Percentiles rank a stretch among this genome's conserved stretches.
phyloP scores from a whole-genome alignment of 2,113 vertebrate genomes.

The Corvus moneduloides region DNA sequence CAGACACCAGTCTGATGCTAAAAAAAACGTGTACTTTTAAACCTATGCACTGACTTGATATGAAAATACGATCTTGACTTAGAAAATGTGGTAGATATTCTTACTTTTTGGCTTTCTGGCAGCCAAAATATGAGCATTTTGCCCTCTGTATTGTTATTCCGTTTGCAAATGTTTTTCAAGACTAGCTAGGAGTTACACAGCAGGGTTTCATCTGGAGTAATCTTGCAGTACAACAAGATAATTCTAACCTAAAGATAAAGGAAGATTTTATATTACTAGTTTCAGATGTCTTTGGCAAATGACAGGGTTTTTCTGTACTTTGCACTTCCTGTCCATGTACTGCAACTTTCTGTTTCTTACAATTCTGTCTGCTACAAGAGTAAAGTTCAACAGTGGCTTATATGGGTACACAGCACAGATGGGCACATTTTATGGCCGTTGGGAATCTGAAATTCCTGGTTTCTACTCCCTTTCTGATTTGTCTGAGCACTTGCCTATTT shows the following conservation, averaged over 20 bases:
- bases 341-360: not conserved
- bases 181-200: not conserved
- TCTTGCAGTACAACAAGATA: not conserved
- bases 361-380: not conserved
- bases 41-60: not conserved
- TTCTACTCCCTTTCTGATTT: not conserved
- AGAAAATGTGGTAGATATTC: not conserved
- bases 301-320: not conserved
- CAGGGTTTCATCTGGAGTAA: not conserved
- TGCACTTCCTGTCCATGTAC: not conserved
- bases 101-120: not conserved
- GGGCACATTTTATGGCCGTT: not conserved
- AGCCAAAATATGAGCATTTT: not conserved
- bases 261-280: not conserved
- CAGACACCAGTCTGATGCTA: not conserved
- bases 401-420: not conserved
- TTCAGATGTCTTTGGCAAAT: not conserved
- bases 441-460: not conserved
- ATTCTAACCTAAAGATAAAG: not conserved
- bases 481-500: not conserved
- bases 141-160: not conserved
- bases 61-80: not conserved
- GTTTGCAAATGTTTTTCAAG: not conserved
- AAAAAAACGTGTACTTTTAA: not conserved
- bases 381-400: not conserved